Conservation (phyloP, 2,797 vertebrate genomes). For the Mus spretus region DNA sequence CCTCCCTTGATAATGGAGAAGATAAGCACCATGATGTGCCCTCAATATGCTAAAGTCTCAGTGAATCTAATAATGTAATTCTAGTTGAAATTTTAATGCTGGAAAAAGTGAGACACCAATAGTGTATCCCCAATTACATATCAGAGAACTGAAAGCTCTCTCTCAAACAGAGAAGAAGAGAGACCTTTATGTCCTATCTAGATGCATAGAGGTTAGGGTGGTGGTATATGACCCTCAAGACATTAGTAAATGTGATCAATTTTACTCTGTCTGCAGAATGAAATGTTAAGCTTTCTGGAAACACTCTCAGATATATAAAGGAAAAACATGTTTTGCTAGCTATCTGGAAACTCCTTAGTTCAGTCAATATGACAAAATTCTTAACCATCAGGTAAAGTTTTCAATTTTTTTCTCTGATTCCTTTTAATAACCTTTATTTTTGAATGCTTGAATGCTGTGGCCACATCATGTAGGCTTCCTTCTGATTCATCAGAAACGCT, state of each 20-base stretch:
- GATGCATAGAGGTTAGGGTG: background rate
- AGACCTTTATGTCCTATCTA: background rate
- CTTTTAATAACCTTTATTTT: background rate
- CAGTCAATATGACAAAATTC: too few species aligned
- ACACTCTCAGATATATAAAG: too few species aligned
- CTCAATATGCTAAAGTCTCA: rapidly evolving
- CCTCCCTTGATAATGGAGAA: background rate
- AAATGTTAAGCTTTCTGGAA: background rate
- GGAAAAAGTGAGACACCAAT: background rate
- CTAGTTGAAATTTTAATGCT: background rate
- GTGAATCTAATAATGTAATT: background rate
- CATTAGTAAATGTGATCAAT: background rate
- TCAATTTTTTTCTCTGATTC: background rate
- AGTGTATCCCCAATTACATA: too few species aligned
- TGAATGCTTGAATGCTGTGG: background rate
- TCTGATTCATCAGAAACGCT: background rate
- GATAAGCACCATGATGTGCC: background rate
- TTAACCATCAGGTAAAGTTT: background rate
- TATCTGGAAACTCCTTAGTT: too few species aligned
- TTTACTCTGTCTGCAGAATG: background rate
- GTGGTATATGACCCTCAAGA: background rate
- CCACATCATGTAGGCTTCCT: background rate
- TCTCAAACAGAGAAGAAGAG: background rate
- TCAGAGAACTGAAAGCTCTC: background rate
- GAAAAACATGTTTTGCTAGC: too few species aligned